Evolutionary conservation across 2,113 vertebrate genomes (phyloP), one percentile per base, ranked within the genome.

Genomic region (Gallinago media): DNA sequence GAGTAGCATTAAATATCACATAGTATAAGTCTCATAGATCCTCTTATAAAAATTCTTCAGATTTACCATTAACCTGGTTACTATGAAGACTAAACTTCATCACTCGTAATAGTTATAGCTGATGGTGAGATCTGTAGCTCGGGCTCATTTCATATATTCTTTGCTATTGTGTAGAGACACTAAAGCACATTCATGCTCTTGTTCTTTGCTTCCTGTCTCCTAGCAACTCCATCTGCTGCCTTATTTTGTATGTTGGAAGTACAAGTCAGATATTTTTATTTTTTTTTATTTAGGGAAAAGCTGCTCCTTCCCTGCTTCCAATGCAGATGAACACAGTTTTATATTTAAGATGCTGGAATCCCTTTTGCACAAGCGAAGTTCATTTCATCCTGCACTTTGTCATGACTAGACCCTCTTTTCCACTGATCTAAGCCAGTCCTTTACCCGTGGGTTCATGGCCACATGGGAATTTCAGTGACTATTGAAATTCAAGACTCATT

Each of bases 191-290:
- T 95, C 94, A 89, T 59, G 76, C 67, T 93, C 87, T 70, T 77
- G 67, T 96, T 96, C 88, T 87, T 95, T 86, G 84, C 95, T 92
- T 95, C 84, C 96, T 90, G 97, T 97, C 95, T 97, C 97, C 96
- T 97, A 97, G 97, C 96, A 97, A 97, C 97, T 96, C 96, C 95
- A 96, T 92, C 95, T 96, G 91, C 91, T 96, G 87, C 89, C 79
- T 97, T 94, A 94, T 95, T 95, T 88, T 95, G 72, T 90, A 88
- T 47, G 54, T 95, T 97, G 92, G 85, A 95, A 97, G 83, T 79
- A 92, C 54, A 88, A 96, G 91, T 78, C 54, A 94, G 55, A 72
- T 88, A 81, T 77, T 65, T 54, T 47, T 3, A 44, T 67, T 49
- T 75, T 94, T 96, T 96, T 96, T 77, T 63, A 71, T 52, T 52